Base-by-base conservation (phyloP, 1,140 invertebrate genomes). In the Ceratina australensis region DNA sequence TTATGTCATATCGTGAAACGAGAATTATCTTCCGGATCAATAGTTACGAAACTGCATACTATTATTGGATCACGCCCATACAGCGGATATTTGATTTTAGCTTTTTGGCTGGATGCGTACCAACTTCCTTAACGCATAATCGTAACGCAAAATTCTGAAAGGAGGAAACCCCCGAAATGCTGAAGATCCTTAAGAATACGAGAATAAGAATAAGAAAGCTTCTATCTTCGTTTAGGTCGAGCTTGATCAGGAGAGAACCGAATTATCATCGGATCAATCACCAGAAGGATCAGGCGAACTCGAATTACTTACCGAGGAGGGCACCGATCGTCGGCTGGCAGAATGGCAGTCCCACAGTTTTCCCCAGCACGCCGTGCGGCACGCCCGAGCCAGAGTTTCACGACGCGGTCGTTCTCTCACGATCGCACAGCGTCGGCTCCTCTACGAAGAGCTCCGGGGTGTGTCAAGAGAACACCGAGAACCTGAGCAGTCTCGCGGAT, bases 271-370 rank as follows among this genome's bases (percentile, higher is more conserved):
- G 80, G 52, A 78, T 65, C 18, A 33, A 18, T 12, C 24, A 52
- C 16, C 47, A 52, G 15, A 64, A 15, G 3, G 74, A 78, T 18
- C 59, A 72, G 65, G 69, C 47, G 4, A 77, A 71, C 59, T 61
- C 57, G 20, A 75, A 76, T 18, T 42, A 16, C 1, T 26, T 42
- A 13, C 47, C 64, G 1, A 74, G 18, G 4, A 87, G 42, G 28
- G 92, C 92, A 0, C 91, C 92, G 0, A 85, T 92, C 15, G 88
- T 92, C 2, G 88, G 90, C 18, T 92, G 92, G 89, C 86, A 82
- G 18, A 87, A 89, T 56, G 87, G 80, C 0, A 89, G 88, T 57
- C 88, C 89, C 0, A 89, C 87, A 0, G 72, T 89, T 0, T 86
- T 85, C 8, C 78, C 84, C 0, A 87, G 77, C 49, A 85, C 86